These are phyloP conservation scores for Mycalesis mineus DNA, from an alignment of 2,888 invertebrate genomes.

Conservation along the genomic window DNA sequence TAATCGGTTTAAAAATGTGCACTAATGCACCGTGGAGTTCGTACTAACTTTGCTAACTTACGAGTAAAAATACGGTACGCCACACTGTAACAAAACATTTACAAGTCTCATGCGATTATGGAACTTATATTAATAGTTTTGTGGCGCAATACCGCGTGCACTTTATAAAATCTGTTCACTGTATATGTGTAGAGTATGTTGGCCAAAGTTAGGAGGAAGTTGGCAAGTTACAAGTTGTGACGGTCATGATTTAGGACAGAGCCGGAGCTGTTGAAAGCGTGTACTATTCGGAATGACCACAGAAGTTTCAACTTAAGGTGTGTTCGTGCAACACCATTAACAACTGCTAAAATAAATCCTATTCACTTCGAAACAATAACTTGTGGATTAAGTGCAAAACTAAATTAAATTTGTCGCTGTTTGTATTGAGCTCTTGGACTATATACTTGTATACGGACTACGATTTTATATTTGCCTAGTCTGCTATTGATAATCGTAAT, in stretches of 20 bases:
- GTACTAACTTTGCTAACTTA: conserved; percentile 17
- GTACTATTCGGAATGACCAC: conserved; percentile 27
- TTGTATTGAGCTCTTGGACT: background rate
- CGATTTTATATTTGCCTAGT: no score
- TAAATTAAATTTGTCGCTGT: background rate
- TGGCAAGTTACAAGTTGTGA: conserved; percentile 22
- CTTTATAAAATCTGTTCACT: background rate
- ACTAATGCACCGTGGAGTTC: conserved; percentile 21
- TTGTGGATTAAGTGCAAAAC: background rate
- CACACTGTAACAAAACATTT: background rate
- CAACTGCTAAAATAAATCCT: conserved; percentile 12
- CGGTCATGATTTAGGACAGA: conserved; percentile 26
- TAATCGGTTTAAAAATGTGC: conserved; percentile 26
- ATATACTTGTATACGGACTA: no score
- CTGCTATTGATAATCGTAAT: no score
- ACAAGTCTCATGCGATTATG: conserved; percentile 4
- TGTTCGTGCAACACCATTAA: conserved; percentile 10
- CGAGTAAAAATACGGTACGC: background rate
- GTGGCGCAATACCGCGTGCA: background rate
- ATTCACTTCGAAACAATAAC: background rate
- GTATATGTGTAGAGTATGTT: conserved; percentile 7
- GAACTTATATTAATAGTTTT: conserved; percentile 2
- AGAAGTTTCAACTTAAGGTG: conserved; percentile 25
- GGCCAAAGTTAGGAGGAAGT: conserved; percentile 16
- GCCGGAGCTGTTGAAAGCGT: conserved; percentile 26